These are phyloP conservation scores for Paratrypauchen microcephalus DNA, from an alignment of 2,797 vertebrate genomes.

Conservation along the genomic window DNA sequence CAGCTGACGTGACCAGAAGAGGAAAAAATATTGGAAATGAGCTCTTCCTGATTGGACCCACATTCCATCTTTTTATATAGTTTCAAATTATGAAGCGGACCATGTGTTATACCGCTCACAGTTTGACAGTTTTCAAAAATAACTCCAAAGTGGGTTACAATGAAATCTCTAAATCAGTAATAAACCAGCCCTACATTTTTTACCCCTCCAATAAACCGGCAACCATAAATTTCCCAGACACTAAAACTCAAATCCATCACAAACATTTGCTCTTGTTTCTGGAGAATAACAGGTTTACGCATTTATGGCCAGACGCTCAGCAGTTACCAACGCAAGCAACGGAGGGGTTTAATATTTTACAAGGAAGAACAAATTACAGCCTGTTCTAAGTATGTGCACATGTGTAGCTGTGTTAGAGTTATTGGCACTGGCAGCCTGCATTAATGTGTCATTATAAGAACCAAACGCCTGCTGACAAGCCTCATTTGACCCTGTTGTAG, in stretches of 20 bases:
- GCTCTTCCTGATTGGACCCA: no score
- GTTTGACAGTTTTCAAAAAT: background rate
- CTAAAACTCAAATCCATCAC: conserved; percentile 13
- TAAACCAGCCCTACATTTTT: background rate
- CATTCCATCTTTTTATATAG: background rate
- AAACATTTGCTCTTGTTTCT: conserved; percentile 38
- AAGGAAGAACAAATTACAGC: conserved; percentile 71
- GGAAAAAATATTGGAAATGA: no score
- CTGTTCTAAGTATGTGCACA: conserved; percentile 76
- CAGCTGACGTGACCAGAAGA: no score
- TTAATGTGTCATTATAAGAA: conserved; percentile 80
- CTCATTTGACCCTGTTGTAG: conserved; percentile 71
- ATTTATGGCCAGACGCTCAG: conserved; percentile 65
- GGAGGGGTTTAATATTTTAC: conserved; percentile 69
- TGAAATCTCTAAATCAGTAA: background rate
- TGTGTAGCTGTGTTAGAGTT: conserved; percentile 74
- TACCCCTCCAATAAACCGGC: conserved; percentile 4
- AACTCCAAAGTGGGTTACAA: background rate
- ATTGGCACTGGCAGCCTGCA: conserved; percentile 76
- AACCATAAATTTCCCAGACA: conserved; percentile 12
- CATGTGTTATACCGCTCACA: background rate
- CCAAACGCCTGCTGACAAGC: conserved; percentile 74
- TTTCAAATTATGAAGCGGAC: background rate
- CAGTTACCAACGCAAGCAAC: conserved; percentile 55
- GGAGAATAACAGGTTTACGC: conserved; percentile 48